Base-by-base conservation (phyloP, 2,888 invertebrate genomes). In the Cheilosia urbana region DNA sequence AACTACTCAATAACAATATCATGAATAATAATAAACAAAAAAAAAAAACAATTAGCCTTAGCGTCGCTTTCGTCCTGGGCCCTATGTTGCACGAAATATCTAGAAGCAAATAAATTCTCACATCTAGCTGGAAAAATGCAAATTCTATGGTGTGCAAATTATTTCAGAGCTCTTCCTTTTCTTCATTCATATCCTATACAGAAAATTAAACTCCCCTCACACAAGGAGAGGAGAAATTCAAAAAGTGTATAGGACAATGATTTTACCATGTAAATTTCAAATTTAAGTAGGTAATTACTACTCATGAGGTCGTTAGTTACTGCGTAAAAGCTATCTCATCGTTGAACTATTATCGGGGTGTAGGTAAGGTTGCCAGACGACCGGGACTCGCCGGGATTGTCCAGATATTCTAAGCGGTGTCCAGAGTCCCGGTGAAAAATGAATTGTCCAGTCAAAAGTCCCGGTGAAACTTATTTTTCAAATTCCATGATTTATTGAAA, bases 221-320 rank as follows among this genome's bases (percentile, higher is more conserved):
- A 9, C 17, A 19, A 1, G 0, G 19, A 6, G 47, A 19, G 17
- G 47, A 5, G 37, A 37, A 37, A 37, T 13, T 13, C 24, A 11
- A 19, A 4, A 9, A 21, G n/a, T 5, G 9, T 30, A 57, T 58
- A 55, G 55, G 63, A 55, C 73, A 55, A 34, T 34, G 34, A 45
- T 40, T 55, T 75, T 34, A 68, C 34, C 55, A 51, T 63, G 51
- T 45, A 62, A 47, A 65, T 75, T 63, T 45, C 27, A 65, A 73
- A 84, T 45, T 69, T 69, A 75, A 79, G 79, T 51, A 69, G 65
- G 58, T 84, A 75, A 79, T 73, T 84, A 75, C 79, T 63, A 68
- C 83, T 84, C 79, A 73, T 84, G 63, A 51, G 68, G 57, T 45
- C 30, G 34, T 57, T 49, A 49, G 37, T 49, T 17, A 53, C 17